Base-by-base conservation (phyloP, 2,113 vertebrate genomes). In the Hemibagrus wyckioides region DNA sequence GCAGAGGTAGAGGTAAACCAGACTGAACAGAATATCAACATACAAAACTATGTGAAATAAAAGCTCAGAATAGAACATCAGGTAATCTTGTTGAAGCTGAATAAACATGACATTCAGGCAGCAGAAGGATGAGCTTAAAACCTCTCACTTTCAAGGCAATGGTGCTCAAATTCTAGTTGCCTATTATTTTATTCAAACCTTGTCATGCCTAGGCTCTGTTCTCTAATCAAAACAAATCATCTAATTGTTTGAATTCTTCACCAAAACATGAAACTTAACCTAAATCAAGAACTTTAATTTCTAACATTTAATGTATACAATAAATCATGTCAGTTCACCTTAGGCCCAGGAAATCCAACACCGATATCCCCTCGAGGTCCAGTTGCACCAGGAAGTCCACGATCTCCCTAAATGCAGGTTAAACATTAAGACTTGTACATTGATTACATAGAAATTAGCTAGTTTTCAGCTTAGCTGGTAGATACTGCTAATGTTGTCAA, bases 311-410 rank as follows among this genome's bases (percentile, higher is more conserved):
- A 13, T 13, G 13, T 33, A 30, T 61, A 28, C 8, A 57, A 76
- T 3, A 25, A 79, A 30, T 88, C 54, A 30, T 28, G 21, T 3
- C 30, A 25, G 21, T 81, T 87, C 93, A 98, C 97, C 96, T 98
- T 98, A 73, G 94, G 88, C 80, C 97, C 97, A 88, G 96, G 96
- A n/a, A 96, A 93, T 90, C 97, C 97, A 80, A 97, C 86, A 1
- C 95, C 96, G 44, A 92, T 86, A 9, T 91, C 90, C 86, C 97
- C 97, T 13, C 92, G 89, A 82, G 94, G 95, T 88, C 97, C 97
- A 85, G 94, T 87, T 52, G 92, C 92, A 61, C 97, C 97, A 57
- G 73, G 82, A 63, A 89, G 91, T 33, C 97, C 97, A 90, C 94
- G 92, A 84, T 95, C 94, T 39, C 94, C 95, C 95, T 95, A 41